Base-by-base conservation (phyloP, 2,797 vertebrate genomes). In the Prunella strophiata region DNA sequence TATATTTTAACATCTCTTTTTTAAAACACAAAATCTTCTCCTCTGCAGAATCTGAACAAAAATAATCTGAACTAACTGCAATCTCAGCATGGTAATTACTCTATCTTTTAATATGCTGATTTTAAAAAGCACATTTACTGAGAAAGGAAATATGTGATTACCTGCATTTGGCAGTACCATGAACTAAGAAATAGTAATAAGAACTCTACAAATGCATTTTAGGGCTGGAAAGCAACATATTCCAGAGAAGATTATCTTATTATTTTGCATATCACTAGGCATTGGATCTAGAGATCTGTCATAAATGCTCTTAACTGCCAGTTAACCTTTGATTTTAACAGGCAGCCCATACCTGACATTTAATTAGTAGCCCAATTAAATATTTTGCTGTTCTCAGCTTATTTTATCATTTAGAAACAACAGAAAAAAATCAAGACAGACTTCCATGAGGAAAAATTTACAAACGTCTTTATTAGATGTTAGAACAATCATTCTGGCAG, bases 301-400 rank as follows among this genome's bases (percentile, higher is more conserved):
- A 92, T 61, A 93, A 94, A 91, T 15, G 43, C 75, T 96, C 89
- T 88, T 85, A 93, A 89, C 92, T 91, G 95, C 96, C 96, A 95
- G 98, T 98, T 98, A 98, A 98, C 98, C 96, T 98, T 96, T 88
- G 71, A 96, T 95, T 97, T 97, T 96, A 98, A 96, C 92, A 96
- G 92, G 96, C 97, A 97, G 96, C 93, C 97, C 89, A 94, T 93
- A 95, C 97, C 93, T 98, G 98, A 98, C 98, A 98, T 98, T 99
- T 98, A 98, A 99, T 99, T 98, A 99, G 98, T 97, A 97, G 98
- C 95, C 97, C 97, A 99, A 98, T 98, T 98, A 98, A 97, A 98
- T 94, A 83, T 97, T 98, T 94, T 96, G 95, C 97, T 97, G 97
- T 95, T 98, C 97, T 98, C 97, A 98, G 97, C 93, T 97, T 96